Evolutionary conservation across 2,113 vertebrate species (phyloP).

Genomic region (Carlito syrichta): DNA sequence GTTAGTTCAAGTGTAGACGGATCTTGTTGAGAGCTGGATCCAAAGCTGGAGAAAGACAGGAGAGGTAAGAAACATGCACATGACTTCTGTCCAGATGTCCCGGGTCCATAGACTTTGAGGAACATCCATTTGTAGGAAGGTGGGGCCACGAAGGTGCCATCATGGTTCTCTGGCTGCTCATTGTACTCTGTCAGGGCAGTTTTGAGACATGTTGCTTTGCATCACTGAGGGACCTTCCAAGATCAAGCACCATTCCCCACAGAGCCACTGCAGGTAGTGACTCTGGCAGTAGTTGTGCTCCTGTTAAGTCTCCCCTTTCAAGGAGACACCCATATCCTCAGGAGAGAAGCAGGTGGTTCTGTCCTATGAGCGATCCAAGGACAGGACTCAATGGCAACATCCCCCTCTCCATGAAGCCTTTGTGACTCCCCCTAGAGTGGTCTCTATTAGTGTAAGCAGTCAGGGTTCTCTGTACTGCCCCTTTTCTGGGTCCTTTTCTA

Average conservation of each 20-base stretch:
- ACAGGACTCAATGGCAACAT: not conserved
- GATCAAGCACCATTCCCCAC: too few species aligned
- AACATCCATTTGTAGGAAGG: slow-evolving; percentile 50
- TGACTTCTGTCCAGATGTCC: slow-evolving; percentile 72
- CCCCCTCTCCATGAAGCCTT: not conserved
- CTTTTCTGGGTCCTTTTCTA: not conserved
- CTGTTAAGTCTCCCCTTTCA: not conserved
- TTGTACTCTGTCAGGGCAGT: accelerated
- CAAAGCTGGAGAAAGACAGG: slow-evolving; percentile 52
- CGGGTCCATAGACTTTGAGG: slow-evolving; percentile 23
- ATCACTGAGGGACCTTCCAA: not conserved
- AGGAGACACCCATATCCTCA: too few species aligned
- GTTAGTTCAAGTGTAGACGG: too few species aligned
- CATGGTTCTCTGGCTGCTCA: too few species aligned
- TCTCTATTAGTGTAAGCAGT: not conserved
- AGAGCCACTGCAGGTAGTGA: not conserved
- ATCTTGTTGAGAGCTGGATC: too few species aligned
- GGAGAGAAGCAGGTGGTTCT: not conserved
- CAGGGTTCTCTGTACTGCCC: not conserved
- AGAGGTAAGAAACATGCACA: slow-evolving; percentile 12
- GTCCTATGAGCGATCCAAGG: not conserved
- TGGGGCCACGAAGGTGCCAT: slow-evolving; percentile 34
- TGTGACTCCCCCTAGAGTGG: not conserved
- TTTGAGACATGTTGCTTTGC: not conserved
- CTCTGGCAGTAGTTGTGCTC: not conserved